Percentiles rank a stretch among this genome's conserved stretches.
phyloP scores from a whole-genome alignment of 2,888 invertebrate genomes.

The Nomada lathburiana region DNA sequence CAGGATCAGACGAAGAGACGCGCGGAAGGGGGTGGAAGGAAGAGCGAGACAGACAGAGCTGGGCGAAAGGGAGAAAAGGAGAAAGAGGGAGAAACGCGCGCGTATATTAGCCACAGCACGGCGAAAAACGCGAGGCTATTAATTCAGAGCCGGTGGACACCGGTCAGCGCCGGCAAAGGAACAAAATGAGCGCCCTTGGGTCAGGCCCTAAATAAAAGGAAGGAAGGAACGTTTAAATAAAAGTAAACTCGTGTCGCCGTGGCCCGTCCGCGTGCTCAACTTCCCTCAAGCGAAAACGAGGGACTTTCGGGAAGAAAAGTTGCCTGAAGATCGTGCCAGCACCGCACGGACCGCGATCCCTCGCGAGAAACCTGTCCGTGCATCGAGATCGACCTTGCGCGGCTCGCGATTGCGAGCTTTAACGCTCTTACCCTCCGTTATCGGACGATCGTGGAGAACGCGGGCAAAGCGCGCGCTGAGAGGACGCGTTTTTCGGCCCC shows the following conservation, averaged over 20 bases:
- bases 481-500: conserved; percentile 50
- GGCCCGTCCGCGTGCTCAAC: conserved; percentile 43
- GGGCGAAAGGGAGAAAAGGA: no score
- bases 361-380: conserved; percentile 67
- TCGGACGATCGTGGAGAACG: conserved; percentile 63
- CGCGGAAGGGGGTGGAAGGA: background rate
- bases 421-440: conserved; percentile 65
- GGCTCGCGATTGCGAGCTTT: conserved; percentile 65
- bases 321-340: conserved; percentile 58
- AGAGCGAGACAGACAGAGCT: background rate
- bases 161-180: conserved; percentile 77
- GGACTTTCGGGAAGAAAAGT: conserved; percentile 75
- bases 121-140: conserved; percentile 79
- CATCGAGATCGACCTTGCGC: conserved; percentile 71
- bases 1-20: conserved; percentile 19
- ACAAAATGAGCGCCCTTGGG: conserved; percentile 78
- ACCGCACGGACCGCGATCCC: conserved; percentile 27
- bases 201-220: conserved; percentile 83
- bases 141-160: conserved; percentile 79
- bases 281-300: conserved; percentile 63
- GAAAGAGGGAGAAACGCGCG: conserved; percentile 63
- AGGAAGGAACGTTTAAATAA: conserved; percentile 83
- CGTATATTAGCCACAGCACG: conserved; percentile 80
- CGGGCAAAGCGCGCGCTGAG: conserved; percentile 13
- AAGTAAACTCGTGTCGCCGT: conserved; percentile 83